A percentile compares a stretch with the other conserved stretches of the same genome.
Evolutionary conservation across 2,888 invertebrate genomes (phyloP).

Genomic region (Heliconius charithonia): DNA sequence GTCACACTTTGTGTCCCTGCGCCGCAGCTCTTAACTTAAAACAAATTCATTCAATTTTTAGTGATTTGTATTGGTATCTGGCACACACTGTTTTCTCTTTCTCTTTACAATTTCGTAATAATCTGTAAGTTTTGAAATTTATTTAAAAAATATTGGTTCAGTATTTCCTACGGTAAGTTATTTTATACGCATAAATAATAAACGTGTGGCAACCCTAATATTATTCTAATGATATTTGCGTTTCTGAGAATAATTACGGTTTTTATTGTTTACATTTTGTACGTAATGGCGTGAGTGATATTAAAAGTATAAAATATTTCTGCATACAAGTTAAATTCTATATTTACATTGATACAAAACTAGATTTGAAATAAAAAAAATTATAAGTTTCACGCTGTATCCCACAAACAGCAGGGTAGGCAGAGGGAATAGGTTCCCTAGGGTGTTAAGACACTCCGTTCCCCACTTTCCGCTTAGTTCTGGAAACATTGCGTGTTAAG

Average conservation of each 20-base stretch:
- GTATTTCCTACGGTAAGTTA: neutral
- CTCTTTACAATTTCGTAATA: neutral
- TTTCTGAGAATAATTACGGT: slow-evolving; percentile 15
- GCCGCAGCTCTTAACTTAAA: too few species aligned
- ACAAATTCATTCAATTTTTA: too few species aligned
- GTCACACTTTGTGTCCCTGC: too few species aligned
- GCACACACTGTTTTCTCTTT: neutral
- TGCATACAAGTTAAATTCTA: neutral
- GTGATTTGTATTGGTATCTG: too few species aligned
- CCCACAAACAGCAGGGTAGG: too few species aligned
- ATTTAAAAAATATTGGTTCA: too few species aligned
- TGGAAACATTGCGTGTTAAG: too few species aligned
- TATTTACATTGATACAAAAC: neutral
- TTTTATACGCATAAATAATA: neutral
- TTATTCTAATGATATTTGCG: slow-evolving; percentile 13
- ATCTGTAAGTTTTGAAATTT: neutral
- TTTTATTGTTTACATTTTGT: slow-evolving; percentile 7
- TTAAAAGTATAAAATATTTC: neutral
- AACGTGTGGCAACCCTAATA: neutral
- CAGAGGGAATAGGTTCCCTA: too few species aligned
- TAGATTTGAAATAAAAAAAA: neutral
- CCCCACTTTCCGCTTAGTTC: too few species aligned
- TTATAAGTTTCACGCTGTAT: too few species aligned
- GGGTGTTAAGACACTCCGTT: too few species aligned
- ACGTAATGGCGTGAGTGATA: neutral